A percentile compares a stretch with the other conserved stretches of the same genome.
These are phyloP conservation scores for Sylvia atricapilla DNA, from an alignment of 2,113 vertebrate species.

Conservation along the genomic window DNA sequence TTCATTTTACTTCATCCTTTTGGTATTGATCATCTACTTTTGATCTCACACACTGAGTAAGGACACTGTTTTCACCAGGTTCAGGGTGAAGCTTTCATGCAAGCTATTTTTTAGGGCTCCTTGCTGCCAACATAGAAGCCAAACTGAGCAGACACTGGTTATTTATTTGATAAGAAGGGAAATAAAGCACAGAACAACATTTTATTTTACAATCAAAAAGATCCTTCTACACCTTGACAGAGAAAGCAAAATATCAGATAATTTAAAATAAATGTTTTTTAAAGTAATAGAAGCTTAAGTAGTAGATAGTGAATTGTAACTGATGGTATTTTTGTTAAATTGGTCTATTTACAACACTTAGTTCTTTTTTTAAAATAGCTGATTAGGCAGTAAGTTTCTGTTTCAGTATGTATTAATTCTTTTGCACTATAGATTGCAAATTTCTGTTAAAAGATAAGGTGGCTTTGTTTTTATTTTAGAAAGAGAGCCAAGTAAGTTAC, in stretches of 20 bases:
- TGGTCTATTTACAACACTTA: not conserved
- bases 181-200: not conserved
- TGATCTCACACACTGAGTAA: not conserved
- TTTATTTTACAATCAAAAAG: not conserved
- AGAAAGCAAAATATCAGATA: not conserved
- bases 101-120: not conserved
- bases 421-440: not conserved
- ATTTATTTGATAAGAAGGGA: not conserved
- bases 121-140: not conserved
- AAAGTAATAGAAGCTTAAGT: not conserved
- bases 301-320: not conserved
- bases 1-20: constrained; percentile 14
- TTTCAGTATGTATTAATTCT: not conserved
- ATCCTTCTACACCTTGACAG: not conserved
- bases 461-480: not conserved
- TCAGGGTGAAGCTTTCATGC: not conserved
- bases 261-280: not conserved
- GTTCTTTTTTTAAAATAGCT: not conserved
- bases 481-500: constrained; percentile 30
- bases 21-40: constrained; percentile 1
- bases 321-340: not conserved
- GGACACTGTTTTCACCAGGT: not conserved
- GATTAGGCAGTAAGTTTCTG: not conserved
- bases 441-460: not conserved
- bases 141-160: not conserved